Evolutionary conservation across 2,113 vertebrate species (phyloP).

Genomic region (Conger conger): DNA sequence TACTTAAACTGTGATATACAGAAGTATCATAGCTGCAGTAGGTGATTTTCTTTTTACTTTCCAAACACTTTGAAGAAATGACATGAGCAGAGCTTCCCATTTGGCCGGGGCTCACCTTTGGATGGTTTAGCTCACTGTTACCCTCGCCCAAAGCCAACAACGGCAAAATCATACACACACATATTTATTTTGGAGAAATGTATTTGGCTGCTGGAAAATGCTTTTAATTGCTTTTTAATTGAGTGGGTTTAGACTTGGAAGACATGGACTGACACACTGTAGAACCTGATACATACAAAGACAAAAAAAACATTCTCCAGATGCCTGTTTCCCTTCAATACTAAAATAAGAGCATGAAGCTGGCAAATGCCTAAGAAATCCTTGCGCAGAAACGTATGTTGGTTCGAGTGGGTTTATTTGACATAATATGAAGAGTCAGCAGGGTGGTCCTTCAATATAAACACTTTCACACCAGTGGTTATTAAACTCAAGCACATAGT

Average conservation of each 20-base stretch:
- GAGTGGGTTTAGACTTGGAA: background rate
- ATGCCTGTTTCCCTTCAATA: background rate
- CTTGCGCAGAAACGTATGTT: background rate
- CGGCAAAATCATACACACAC: background rate
- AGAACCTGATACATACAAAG: background rate
- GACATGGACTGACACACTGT: background rate
- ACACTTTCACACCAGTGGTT: background rate
- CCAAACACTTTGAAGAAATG: background rate
- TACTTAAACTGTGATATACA: background rate
- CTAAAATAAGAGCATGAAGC: background rate
- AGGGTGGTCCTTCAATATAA: background rate
- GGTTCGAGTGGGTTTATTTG: background rate
- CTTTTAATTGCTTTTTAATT: slow-evolving; percentile 1
- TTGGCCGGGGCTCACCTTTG: background rate
- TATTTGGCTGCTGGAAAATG: background rate
- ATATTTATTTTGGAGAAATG: slow-evolving; percentile 22
- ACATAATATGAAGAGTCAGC: background rate
- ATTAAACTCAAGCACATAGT: background rate
- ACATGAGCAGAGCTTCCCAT: background rate
- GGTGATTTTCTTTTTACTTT: background rate
- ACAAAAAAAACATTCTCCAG: background rate
- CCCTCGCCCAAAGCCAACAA: background rate
- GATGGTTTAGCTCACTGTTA: background rate
- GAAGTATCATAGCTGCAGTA: background rate
- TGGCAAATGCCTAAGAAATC: background rate